Evolutionary conservation across 2,797 vertebrate genomes (phyloP), one percentile per base, ranked within the genome.

Genomic region (Muscicapa comitata): DNA sequence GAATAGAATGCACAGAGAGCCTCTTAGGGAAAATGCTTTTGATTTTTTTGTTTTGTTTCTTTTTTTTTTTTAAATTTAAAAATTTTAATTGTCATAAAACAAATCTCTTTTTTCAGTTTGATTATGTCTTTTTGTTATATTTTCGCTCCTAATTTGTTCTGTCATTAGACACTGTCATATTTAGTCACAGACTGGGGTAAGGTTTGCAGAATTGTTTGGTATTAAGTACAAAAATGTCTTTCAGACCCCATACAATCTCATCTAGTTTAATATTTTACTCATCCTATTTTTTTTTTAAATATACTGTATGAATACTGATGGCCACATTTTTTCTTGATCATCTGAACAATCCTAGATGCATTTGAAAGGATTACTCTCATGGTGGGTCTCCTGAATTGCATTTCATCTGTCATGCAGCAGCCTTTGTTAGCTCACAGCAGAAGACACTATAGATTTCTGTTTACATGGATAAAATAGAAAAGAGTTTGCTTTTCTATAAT

Each of bases 391-490:
- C 81, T 94, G 84, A 95, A 95, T 91, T n/a, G 40, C 62, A 54
- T 91, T 96, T 95, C 53, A 58, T 91, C 83, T 93, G 48, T 95
- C 87, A 78, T 45, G 26, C 66, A 87, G 88, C 73, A 90, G 67
- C 58, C 76, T 96, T 97, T 97, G 78, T 90, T 88, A 75, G 90
- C 58, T 94, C 89, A 59, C 90, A 87, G 90, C 67, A 83, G 89
- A 96, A 94, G 90, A 79, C 59, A 51, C 62, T 77, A 68, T 54
- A 81, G 85, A 93, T 95, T 96, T 95, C 93, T 96, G 95, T 96
- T 97, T 97, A 96, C 93, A 94, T 63, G 50, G 66, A 70, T 94
- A 86, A 93, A 73, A 66, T 62, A 85, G 77, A 87, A 84, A 86
- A 94, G 75, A 75, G 58, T 92, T 93, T 95, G 75, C 89, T 95